phyloP scores from a whole-genome alignment of 2,888 invertebrate genomes.

The Cataglyphis rosenhaueri region DNA sequence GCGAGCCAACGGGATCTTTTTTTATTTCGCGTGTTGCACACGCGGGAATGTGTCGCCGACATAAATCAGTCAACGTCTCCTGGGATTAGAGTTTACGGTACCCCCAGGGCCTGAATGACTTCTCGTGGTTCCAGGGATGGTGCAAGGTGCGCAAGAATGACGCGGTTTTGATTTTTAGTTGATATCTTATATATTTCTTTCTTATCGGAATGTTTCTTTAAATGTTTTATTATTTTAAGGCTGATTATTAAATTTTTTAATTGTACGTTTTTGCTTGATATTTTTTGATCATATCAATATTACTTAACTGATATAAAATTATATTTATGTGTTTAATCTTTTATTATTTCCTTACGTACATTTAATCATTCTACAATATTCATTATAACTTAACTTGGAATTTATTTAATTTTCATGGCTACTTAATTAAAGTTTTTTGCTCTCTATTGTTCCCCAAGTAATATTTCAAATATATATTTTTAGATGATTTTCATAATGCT shows the following conservation, averaged over 20 bases:
- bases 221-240: not conserved
- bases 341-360: not conserved
- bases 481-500: conserved; percentile 1
- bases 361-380: too few relatives aligned
- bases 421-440: not conserved
- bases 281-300: not conserved
- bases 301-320: not conserved
- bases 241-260: not conserved
- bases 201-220: not conserved
- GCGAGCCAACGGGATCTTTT: conserved; percentile 54
- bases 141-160: conserved; percentile 47
- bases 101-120: conserved; percentile 49
- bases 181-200: not conserved
- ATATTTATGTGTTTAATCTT: not conserved
- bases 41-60: conserved; percentile 78
- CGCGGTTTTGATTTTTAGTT: not conserved
- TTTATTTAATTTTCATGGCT: not conserved
- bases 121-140: conserved; percentile 66
- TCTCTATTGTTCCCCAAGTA: not conserved
- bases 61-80: conserved; percentile 83
- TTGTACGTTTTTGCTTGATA: not conserved
- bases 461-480: not conserved
- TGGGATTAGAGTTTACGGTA: conserved; percentile 80
- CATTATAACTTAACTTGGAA: not conserved
- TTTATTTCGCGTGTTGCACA: conserved; percentile 57